Conservation (phyloP, 2,113 vertebrate genomes). For the Hemibagrus wyckioides region DNA sequence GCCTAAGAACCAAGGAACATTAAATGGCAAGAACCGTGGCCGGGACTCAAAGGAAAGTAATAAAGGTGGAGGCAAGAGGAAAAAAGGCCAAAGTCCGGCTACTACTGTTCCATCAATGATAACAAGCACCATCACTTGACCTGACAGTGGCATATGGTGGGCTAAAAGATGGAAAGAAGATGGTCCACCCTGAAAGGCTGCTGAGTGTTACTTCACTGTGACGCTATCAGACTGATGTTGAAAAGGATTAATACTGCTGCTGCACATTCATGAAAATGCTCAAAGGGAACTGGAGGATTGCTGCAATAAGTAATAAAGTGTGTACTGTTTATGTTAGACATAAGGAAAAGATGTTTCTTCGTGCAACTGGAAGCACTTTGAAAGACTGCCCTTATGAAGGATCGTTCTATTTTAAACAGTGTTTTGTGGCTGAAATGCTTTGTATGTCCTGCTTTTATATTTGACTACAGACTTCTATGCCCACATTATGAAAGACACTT, state of each 20-base stretch:
- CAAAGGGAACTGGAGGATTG: conserved; percentile 69
- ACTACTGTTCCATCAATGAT: conserved; percentile 68
- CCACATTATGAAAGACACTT: conserved; percentile 5
- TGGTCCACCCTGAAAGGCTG: conserved; percentile 39
- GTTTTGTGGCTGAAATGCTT: conserved; percentile 46
- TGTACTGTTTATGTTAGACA: conserved; percentile 32
- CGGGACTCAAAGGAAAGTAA: conserved; percentile 73
- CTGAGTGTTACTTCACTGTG: conserved; percentile 13
- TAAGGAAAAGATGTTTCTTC: conserved; percentile 31
- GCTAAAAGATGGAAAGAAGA: not conserved
- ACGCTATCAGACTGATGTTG: conserved; percentile 52
- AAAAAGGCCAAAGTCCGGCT: conserved; percentile 75
- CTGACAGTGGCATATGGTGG: not conserved
- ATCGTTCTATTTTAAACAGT: conserved; percentile 39
- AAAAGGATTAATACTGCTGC: conserved; percentile 69
- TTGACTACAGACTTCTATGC: conserved; percentile 1
- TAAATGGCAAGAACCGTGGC: conserved; percentile 68
- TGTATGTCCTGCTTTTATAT: conserved; percentile 29
- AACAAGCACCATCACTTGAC: conserved; percentile 77
- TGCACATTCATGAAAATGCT: conserved; percentile 67
- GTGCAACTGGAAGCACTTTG: conserved; percentile 44
- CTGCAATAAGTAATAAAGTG: conserved; percentile 59
- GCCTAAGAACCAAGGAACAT: conserved; percentile 65
- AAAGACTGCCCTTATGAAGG: conserved; percentile 47
- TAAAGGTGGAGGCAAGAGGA: conserved; percentile 74